Base-by-base conservation (phyloP, 53 echinoderm and acorn worm genomes). In the Apostichopus leukothele region DNA sequence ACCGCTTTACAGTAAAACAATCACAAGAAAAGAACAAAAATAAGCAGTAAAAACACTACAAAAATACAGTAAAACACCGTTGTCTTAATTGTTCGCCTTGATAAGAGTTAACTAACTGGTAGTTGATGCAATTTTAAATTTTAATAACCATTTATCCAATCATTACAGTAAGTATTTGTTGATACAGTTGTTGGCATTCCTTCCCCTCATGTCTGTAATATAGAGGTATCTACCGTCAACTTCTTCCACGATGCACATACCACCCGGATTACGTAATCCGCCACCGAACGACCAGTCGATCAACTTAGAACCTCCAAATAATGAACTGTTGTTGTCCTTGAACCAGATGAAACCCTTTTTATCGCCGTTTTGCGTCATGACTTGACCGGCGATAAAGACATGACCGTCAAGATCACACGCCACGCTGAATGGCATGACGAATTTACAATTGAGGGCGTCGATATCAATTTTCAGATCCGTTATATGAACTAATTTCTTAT, bases 141-240 rank as follows among this genome's bases (percentile, higher is more conserved):
- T 75, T 75, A 27, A 39, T 2, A 39, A 39, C 39, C 39, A 3
- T 39, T 39, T 39, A 39, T 39, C 39, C 63, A 63, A 13, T 63
- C 6, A 71, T 71, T 19, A 71, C 12, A 85, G 66, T 26, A 67
- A 4, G 22, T 63, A 85, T 66, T 85, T 66, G 67, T 85, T 85
- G 50, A 85, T 85, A 66, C 85, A 85, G 51, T 60, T 63, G 27
- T 67, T 85, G 5, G 85, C 85, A 60, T 85, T 85, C 71, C 66
- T 85, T 67, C 85, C 85, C 57, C 85, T 23, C 85, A 85, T 85
- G 66, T 85, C 85, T 18, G 85, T 67, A 13, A 85, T 60, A 60
- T 66, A 85, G 16, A 85, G 85, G 51, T 25, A 85, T 5, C 25
- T 22, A 25, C 50, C 50, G 67, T 9, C 51, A 67, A 11, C 13